Evolutionary conservation across 2,888 invertebrate species (phyloP).

Genomic region (Parapristionchus giblindavisi): DNA sequence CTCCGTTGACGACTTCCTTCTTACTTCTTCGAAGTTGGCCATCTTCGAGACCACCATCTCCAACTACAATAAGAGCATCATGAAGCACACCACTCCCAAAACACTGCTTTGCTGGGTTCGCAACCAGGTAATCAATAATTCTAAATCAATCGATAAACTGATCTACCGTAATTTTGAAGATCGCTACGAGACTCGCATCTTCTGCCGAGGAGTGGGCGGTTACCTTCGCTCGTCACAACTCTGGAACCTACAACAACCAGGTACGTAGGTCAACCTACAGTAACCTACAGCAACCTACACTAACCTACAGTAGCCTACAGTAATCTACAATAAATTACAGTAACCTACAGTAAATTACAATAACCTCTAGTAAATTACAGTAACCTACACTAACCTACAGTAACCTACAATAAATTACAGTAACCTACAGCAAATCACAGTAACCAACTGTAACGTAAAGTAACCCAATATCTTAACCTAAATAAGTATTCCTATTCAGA

Average conservation of each 20-base stretch:
- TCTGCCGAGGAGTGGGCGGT: slow-evolving; percentile 54
- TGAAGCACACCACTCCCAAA: slow-evolving; percentile 79
- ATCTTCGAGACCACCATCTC: slow-evolving; percentile 82
- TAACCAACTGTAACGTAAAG: not conserved
- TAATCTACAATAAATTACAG: slow-evolving; percentile 73
- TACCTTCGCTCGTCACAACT: slow-evolving; percentile 78
- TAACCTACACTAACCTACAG: slow-evolving; percentile 85
- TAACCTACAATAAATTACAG: not conserved
- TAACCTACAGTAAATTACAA: not conserved
- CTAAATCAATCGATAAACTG: not conserved
- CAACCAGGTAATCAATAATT: slow-evolving; percentile 75
- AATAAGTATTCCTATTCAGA: not conserved
- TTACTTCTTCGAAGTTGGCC: slow-evolving; percentile 70
- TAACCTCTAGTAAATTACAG: slow-evolving; percentile 71
- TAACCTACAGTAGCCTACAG: not conserved
- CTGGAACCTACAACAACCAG: slow-evolving; percentile 84
- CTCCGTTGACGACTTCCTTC: slow-evolving; percentile 66
- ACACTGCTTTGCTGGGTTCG: slow-evolving; percentile 77
- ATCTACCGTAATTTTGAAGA: slow-evolving; percentile 7
- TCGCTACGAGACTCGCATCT: slow-evolving; percentile 52
- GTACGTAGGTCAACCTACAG: not conserved
- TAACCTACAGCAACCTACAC: not conserved
- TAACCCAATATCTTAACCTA: not conserved
- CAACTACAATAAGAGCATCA: slow-evolving; percentile 77
- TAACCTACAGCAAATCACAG: not conserved